These are phyloP conservation scores for Pyralis farinalis DNA, from an alignment of 2,888 invertebrate species.

Conservation along the genomic window DNA sequence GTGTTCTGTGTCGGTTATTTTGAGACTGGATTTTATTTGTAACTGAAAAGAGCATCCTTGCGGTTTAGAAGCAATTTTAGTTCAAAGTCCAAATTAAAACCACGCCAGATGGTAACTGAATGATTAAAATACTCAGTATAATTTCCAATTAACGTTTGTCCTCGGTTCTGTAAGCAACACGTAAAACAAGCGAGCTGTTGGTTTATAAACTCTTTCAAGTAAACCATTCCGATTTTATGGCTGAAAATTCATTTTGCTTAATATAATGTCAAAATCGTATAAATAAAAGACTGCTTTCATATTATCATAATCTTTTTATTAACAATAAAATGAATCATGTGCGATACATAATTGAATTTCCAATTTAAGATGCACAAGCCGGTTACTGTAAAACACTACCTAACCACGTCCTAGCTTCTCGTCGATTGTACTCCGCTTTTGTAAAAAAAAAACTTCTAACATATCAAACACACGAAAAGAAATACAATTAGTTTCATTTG, in stretches of 20 bases:
- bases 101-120: neutral
- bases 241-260: no score
- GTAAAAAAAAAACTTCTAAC: constrained; percentile 44
- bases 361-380: constrained; percentile 69
- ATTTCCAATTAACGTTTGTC: constrained; percentile 4
- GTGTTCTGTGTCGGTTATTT: constrained; percentile 4
- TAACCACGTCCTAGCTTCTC: constrained; percentile 37
- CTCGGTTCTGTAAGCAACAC: neutral
- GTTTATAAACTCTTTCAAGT: constrained; percentile 1
- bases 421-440: constrained; percentile 32
- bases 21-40: neutral
- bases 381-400: constrained; percentile 45
- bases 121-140: neutral
- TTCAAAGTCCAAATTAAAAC: no score
- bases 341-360: constrained; percentile 73
- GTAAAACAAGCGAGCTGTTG: neutral
- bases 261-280: no score
- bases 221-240: neutral
- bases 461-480: constrained; percentile 48
- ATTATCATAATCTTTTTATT: constrained; percentile 77
- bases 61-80: no score
- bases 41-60: neutral
- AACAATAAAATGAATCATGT: constrained; percentile 79
- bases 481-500: constrained; percentile 34
- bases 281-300: constrained; percentile 38